Evolutionary conservation across 2,888 invertebrate genomes (phyloP).

Genomic region (Stenotaenia linearis): DNA sequence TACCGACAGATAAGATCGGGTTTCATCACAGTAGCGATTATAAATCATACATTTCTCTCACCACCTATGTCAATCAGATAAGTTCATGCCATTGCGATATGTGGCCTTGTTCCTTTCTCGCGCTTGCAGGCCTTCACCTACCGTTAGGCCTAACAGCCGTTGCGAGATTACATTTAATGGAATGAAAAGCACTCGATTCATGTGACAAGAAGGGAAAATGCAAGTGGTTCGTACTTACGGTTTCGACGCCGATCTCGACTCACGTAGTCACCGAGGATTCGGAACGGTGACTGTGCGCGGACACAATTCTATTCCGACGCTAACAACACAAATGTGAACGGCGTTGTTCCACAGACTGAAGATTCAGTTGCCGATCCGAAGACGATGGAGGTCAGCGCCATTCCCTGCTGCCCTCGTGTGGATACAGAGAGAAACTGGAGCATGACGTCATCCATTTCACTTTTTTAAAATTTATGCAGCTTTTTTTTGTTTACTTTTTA

Average conservation of each 20-base stretch:
- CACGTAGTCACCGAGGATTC: not conserved
- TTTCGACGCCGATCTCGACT: not conserved
- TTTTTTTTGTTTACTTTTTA: not conserved
- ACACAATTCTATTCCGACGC: not conserved
- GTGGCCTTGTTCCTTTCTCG: conserved; percentile 11
- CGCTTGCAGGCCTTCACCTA: not conserved
- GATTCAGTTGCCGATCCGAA: not conserved
- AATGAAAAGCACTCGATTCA: not conserved
- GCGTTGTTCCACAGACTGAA: conserved; percentile 7
- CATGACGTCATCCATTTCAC: not conserved
- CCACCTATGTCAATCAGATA: not conserved
- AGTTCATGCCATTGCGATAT: not conserved
- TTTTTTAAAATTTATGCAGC: not conserved
- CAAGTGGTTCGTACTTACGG: not conserved
- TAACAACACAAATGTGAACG: not conserved
- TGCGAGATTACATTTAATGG: not conserved
- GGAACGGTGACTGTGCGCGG: not conserved
- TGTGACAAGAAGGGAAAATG: not conserved
- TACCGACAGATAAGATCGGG: not conserved
- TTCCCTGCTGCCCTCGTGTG: conserved; percentile 14
- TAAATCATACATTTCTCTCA: not conserved
- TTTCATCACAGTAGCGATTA: not conserved
- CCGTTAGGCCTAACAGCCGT: conserved; percentile 7
- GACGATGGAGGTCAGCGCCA: conserved; percentile 11
- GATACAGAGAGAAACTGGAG: not conserved